Evolutionary conservation across 2,797 vertebrate genomes (phyloP).

Genomic region (Ptychobarbus kaznakovi): DNA sequence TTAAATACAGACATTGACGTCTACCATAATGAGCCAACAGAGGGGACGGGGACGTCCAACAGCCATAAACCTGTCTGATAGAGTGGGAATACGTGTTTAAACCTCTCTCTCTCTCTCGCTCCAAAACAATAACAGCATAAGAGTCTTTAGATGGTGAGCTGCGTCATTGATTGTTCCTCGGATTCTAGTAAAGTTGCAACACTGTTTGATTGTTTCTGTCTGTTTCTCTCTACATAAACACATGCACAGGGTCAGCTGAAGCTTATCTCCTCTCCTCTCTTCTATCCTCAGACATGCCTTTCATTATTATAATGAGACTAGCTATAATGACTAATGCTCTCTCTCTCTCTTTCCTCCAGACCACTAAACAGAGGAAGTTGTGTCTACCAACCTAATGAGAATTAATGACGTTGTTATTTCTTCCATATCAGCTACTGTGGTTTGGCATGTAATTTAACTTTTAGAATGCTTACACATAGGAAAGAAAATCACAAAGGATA

Average conservation of each 20-base stretch:
- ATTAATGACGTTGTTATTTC: slow-evolving; percentile 51
- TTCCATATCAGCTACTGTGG: slow-evolving; percentile 35
- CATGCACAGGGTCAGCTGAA: slow-evolving; percentile 31
- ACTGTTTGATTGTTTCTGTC: not conserved
- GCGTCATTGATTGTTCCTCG: not conserved
- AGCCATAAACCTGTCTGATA: slow-evolving; percentile 16
- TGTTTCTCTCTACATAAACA: slow-evolving; percentile 17
- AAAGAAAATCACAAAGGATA: not conserved
- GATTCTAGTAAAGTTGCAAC: slow-evolving; percentile 11
- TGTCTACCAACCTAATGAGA: slow-evolving; percentile 50
- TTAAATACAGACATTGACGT: slow-evolving; percentile 40
- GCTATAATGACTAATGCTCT: slow-evolving; percentile 52
- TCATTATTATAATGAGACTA: slow-evolving; percentile 62
- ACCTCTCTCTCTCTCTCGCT: not conserved
- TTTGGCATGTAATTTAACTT: slow-evolving; percentile 17
- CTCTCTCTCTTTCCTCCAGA: not conserved
- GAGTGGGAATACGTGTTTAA: slow-evolving; percentile 8
- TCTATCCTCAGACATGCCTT: slow-evolving; percentile 35
- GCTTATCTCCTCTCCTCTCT: slow-evolving; percentile 34
- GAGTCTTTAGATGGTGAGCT: not conserved
- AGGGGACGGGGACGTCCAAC: not conserved
- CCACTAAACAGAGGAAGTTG: slow-evolving; percentile 29
- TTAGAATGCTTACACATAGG: not conserved
- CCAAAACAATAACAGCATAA: slow-evolving; percentile 10
- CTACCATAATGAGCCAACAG: slow-evolving; percentile 20